Conservation (phyloP, 1,140 invertebrate genomes). For the Bombus cullumanus region DNA sequence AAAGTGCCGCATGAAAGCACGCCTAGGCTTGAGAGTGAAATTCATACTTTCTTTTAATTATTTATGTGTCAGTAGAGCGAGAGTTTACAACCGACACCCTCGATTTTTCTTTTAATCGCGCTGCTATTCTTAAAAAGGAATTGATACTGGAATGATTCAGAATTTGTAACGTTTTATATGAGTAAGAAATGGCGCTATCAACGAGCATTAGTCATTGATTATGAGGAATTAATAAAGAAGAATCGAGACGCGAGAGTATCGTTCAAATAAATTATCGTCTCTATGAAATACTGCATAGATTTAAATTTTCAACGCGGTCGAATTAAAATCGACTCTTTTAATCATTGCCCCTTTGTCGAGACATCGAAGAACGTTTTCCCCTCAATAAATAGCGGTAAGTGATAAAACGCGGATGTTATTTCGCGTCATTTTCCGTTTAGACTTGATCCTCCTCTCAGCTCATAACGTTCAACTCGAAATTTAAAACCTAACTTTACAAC, state of each 20-base stretch:
- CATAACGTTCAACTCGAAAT: background rate
- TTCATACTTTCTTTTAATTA: conserved; percentile 24
- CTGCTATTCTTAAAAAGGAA: background rate
- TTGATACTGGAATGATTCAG: background rate
- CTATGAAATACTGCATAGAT: too few relatives aligned
- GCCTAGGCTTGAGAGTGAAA: conserved; percentile 26
- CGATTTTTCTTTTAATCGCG: background rate
- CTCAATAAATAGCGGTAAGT: too few relatives aligned
- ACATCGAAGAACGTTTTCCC: too few relatives aligned
- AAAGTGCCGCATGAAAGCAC: conserved; percentile 30
- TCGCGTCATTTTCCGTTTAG: too few relatives aligned
- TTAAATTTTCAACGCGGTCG: too few relatives aligned
- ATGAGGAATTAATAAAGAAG: background rate
- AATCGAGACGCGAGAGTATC: background rate
- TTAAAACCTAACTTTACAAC: background rate
- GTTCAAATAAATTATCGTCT: background rate
- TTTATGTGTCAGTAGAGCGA: background rate
- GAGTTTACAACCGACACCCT: background rate
- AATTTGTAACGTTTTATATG: too few relatives aligned
- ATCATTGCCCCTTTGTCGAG: too few relatives aligned
- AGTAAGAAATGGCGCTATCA: background rate
- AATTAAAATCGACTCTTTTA: too few relatives aligned
- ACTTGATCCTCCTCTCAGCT: background rate
- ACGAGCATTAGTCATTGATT: background rate
- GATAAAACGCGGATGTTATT: too few relatives aligned